phyloP scores from a whole-genome alignment of 1,140 invertebrate species.

The Idris sp. region DNA sequence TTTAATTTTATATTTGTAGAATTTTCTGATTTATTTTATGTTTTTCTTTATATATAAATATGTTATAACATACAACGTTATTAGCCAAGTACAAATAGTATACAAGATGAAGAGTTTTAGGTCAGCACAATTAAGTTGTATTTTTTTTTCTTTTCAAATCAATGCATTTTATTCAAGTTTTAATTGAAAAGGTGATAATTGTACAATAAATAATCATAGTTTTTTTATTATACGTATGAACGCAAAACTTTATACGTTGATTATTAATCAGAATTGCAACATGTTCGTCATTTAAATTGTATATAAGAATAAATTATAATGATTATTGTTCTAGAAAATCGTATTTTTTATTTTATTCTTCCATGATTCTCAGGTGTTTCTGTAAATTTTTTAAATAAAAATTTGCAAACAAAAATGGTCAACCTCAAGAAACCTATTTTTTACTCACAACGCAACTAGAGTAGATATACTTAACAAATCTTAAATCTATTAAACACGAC shows the following conservation, averaged over 20 bases:
- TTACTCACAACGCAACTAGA: too few species aligned
- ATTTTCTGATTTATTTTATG: slow-evolving; percentile 7
- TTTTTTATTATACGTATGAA: slow-evolving; percentile 37
- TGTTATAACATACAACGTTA: slow-evolving; percentile 12
- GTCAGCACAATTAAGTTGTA: slow-evolving; percentile 18
- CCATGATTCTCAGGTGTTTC: too few species aligned
- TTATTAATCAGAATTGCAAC: slow-evolving; percentile 5
- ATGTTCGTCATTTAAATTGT: slow-evolving; percentile 30
- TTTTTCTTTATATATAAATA: slow-evolving; percentile 3
- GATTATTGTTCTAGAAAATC: slow-evolving; percentile 17
- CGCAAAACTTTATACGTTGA: slow-evolving; percentile 20
- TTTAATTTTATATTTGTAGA: too few species aligned
- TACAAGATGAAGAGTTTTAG: slow-evolving; percentile 12
- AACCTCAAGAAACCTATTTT: too few species aligned
- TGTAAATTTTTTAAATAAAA: too few species aligned
- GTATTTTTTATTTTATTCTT: too few species aligned
- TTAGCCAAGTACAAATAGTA: slow-evolving; percentile 33
- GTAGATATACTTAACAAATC: too few species aligned
- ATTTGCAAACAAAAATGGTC: too few species aligned
- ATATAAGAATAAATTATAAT: slow-evolving; percentile 44
- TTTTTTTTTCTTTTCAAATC: slow-evolving; percentile 31
- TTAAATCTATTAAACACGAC: too few species aligned
- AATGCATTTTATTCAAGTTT: slow-evolving; percentile 41
- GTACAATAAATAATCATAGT: slow-evolving; percentile 35
- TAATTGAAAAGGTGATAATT: slow-evolving; percentile 24